phyloP scores from a whole-genome alignment of 2,797 vertebrate genomes.

The Tangara arthus region DNA sequence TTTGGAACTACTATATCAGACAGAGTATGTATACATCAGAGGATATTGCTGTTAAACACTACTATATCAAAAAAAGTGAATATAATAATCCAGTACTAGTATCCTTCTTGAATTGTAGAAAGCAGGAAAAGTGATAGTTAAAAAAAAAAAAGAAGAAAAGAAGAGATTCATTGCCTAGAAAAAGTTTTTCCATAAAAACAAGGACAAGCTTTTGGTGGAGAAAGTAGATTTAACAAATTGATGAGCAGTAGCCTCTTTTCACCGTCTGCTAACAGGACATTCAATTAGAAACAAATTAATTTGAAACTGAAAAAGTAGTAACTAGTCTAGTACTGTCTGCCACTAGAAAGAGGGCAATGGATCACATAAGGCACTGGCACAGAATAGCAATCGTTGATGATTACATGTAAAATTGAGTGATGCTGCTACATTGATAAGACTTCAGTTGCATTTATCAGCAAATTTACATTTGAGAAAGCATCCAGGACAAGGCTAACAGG shows the following conservation, averaged over 20 bases:
- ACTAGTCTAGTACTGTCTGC: background rate
- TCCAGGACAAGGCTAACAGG: background rate
- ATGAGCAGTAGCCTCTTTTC: background rate
- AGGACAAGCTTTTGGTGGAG: background rate
- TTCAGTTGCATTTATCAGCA: background rate
- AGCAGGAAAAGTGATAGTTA: background rate
- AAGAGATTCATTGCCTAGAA: background rate
- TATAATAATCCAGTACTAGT: background rate
- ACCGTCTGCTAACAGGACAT: background rate
- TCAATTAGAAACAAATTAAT: background rate
- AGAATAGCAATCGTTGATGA: background rate
- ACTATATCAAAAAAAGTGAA: background rate
- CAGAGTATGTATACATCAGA: background rate
- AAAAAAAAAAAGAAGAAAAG: background rate
- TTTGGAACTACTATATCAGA: background rate
- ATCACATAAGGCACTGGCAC: background rate
- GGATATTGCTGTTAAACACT: background rate
- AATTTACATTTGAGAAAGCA: background rate
- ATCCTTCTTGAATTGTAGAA: background rate
- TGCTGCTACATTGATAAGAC: background rate
- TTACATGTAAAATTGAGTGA: background rate
- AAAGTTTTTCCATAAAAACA: background rate
- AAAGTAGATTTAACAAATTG: background rate
- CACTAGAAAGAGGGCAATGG: background rate
- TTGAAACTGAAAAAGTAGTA: background rate